phyloP scores from a whole-genome alignment of 2,888 invertebrate genomes.

The Oeneis ivallda region DNA sequence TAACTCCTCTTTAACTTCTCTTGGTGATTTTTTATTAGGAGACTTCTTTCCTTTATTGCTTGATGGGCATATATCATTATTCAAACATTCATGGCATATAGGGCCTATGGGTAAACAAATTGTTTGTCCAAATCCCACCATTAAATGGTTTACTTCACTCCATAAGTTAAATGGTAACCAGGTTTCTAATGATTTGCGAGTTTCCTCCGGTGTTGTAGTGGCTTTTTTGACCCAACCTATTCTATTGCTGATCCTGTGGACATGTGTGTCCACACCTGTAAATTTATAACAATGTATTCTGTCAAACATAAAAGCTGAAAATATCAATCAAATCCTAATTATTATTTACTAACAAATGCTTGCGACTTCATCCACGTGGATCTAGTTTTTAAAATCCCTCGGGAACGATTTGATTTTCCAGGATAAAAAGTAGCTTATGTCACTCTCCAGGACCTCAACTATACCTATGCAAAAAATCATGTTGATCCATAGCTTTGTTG shows the following conservation, averaged over 20 bases:
- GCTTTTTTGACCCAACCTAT: constrained; percentile 90
- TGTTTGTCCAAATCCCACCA: constrained; percentile 99
- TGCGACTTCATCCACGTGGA: too few species aligned
- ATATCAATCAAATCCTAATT: too few species aligned
- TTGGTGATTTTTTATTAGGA: constrained; percentile 50
- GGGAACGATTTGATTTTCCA: too few species aligned
- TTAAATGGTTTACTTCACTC: constrained; percentile 92
- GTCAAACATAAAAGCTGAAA: too few species aligned
- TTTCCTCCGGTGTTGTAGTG: constrained; percentile 93
- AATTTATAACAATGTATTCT: constrained; percentile 29
- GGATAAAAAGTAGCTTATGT: too few species aligned
- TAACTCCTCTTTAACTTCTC: constrained; percentile 40
- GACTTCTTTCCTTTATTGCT: constrained; percentile 67
- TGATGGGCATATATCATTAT: constrained; percentile 90
- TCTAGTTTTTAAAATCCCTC: too few species aligned
- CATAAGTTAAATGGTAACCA: constrained; percentile 94
- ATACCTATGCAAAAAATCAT: too few species aligned
- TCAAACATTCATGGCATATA: constrained; percentile 91
- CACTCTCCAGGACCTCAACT: too few species aligned
- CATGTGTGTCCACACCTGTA: constrained; percentile 97
- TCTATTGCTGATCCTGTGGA: constrained; percentile 96
- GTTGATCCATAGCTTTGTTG: too few species aligned
- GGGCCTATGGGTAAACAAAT: constrained; percentile 92
- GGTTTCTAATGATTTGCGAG: constrained; percentile 89
- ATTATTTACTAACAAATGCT: too few species aligned